Evolutionary conservation across 2,113 vertebrate species (phyloP).

Genomic region (Pangasianodon hypophthalmus): DNA sequence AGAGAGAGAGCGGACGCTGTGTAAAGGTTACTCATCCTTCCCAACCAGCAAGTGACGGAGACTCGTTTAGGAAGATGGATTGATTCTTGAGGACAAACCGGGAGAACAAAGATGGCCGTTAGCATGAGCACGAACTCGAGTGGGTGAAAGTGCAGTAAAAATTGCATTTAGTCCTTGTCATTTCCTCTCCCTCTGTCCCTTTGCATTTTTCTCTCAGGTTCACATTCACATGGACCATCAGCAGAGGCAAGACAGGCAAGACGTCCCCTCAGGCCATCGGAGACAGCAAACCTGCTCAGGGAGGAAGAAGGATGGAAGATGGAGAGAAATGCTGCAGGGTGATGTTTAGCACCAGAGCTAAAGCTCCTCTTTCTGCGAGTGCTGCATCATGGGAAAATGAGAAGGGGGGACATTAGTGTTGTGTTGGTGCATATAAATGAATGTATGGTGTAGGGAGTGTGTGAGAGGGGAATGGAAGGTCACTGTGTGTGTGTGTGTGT

Average conservation of each 20-base stretch:
- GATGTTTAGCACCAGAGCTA: slow-evolving; percentile 12
- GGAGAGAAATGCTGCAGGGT: slow-evolving; percentile 16
- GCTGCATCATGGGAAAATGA: slow-evolving; percentile 11
- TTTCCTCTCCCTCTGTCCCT: slow-evolving; percentile 21
- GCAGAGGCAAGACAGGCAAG: background rate
- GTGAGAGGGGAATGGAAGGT: slow-evolving; percentile 10
- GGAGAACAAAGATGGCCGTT: slow-evolving; percentile 46
- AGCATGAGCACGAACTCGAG: slow-evolving; percentile 14
- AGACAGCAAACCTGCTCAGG: slow-evolving; percentile 34
- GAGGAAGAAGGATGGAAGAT: slow-evolving; percentile 26
- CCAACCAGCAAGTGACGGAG: slow-evolving; percentile 41
- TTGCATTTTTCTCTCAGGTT: slow-evolving; percentile 25
- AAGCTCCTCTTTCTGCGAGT: background rate
- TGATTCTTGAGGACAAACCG: slow-evolving; percentile 37
- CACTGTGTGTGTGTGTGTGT: background rate
- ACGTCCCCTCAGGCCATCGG: slow-evolving; percentile 4
- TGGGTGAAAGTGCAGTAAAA: background rate
- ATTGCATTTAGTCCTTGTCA: slow-evolving; percentile 25
- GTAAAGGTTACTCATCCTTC: slow-evolving; percentile 69
- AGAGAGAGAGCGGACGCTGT: slow-evolving; percentile 54
- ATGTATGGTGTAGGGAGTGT: slow-evolving; percentile 7
- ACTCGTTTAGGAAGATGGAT: slow-evolving; percentile 31
- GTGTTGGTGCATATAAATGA: slow-evolving; percentile 8
- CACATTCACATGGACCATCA: background rate
- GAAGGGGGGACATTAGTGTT: no score